Evolutionary conservation across 2,113 vertebrate genomes (phyloP).

Genomic region (Sinocyclocheilus grahami): DNA sequence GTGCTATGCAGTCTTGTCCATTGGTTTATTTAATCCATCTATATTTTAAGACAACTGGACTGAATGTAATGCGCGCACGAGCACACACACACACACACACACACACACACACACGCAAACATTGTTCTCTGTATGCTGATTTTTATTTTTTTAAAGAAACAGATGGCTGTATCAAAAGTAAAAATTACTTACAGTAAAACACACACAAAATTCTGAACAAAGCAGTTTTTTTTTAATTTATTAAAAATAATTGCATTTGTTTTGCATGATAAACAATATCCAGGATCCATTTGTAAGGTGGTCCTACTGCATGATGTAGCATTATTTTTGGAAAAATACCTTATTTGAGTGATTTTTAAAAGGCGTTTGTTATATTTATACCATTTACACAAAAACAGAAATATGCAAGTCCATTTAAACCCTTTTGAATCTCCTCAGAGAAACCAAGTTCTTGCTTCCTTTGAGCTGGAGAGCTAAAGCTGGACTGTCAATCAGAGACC

Average conservation of each 20-base stretch:
- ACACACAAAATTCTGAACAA: not conserved
- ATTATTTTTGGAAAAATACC: not conserved
- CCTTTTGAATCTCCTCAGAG: not conserved
- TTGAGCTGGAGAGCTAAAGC: constrained; percentile 57
- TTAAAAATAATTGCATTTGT: not conserved
- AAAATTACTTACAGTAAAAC: not conserved
- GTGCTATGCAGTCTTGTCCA: not conserved
- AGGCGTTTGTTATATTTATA: not conserved
- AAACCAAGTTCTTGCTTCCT: not conserved
- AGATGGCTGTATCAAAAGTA: not conserved
- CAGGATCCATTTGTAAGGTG: not conserved
- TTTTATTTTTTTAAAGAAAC: not conserved
- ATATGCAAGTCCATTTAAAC: not conserved
- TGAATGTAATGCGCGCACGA: not conserved
- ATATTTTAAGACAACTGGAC: not conserved
- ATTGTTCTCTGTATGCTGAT: no score
- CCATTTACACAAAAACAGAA: not conserved
- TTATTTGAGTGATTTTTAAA: not conserved
- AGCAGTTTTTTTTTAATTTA: not conserved
- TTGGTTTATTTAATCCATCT: not conserved
- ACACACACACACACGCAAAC: not conserved
- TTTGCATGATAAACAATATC: not conserved
- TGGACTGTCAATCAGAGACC: constrained; percentile 74
- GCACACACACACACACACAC: not conserved
- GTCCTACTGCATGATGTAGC: not conserved